A percentile compares a stretch with the other conserved stretches of the same genome.
Conservation (phyloP, 2,888 invertebrate genomes). For the Dicyrtoma fusca region DNA sequence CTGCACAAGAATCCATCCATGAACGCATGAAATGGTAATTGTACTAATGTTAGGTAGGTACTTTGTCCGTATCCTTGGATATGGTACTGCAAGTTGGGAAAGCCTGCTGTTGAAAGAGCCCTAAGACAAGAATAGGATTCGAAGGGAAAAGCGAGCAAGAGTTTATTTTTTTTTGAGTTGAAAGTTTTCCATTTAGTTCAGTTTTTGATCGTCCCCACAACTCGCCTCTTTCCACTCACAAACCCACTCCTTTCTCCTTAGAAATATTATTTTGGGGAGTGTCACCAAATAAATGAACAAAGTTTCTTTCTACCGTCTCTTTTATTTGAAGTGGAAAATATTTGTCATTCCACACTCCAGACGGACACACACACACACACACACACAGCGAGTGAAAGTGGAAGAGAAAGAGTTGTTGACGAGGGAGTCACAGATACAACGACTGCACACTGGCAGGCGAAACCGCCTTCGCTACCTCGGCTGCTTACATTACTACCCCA, state of each 20-base stretch:
- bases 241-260: background rate
- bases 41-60: too few relatives aligned
- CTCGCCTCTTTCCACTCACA: background rate
- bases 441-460: too few relatives aligned
- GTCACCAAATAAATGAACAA: slow-evolving; percentile 3
- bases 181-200: slow-evolving; percentile 5
- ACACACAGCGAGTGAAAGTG: too few relatives aligned
- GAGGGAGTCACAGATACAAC: too few relatives aligned
- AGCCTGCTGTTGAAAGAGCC: too few relatives aligned
- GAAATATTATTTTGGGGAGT: background rate
- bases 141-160: background rate
- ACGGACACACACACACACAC: background rate
- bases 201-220: background rate
- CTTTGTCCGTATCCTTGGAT: too few relatives aligned
- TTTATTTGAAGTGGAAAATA: slow-evolving; percentile 16
- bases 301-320: background rate
- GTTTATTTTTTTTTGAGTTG: background rate
- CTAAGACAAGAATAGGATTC: background rate
- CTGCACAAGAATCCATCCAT: too few relatives aligned
- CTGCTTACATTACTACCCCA: too few relatives aligned
- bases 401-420: too few relatives aligned
- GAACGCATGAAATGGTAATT: background rate
- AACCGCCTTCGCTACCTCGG: too few relatives aligned
- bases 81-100: too few relatives aligned
- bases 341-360: background rate